Conservation (phyloP, 2,113 vertebrate genomes). For the Rutilus rutilus region DNA sequence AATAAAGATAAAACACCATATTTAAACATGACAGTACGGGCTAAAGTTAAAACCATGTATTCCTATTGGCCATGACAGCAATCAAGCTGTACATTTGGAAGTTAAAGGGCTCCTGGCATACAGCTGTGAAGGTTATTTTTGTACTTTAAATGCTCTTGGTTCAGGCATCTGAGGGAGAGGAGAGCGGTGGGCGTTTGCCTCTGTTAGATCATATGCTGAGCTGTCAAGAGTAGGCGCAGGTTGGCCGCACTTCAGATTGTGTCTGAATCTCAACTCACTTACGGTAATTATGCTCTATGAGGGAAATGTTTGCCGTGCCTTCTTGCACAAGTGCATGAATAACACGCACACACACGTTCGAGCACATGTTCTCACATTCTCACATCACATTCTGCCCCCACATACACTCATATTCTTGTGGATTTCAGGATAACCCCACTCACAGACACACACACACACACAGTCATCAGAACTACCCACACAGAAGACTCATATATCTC, state of each 20-base stretch:
- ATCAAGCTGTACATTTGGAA: background rate
- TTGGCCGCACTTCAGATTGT: slow-evolving; percentile 37
- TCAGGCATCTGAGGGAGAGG: slow-evolving; percentile 26
- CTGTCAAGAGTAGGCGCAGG: slow-evolving; percentile 39
- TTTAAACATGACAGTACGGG: background rate
- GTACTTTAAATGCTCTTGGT: slow-evolving; percentile 27
- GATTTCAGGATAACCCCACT: slow-evolving; percentile 22
- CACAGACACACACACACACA: background rate
- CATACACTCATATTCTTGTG: slow-evolving; percentile 11
- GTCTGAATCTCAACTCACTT: slow-evolving; percentile 37
- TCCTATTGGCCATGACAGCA: background rate
- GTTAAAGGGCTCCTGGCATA: background rate
- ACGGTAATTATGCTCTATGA: slow-evolving; percentile 33
- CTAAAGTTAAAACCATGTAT: background rate
- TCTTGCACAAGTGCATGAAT: slow-evolving; percentile 19
- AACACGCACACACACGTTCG: background rate
- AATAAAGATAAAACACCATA: background rate
- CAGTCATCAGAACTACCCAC: slow-evolving; percentile 1
- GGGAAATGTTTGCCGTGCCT: slow-evolving; percentile 27
- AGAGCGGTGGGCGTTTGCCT: slow-evolving; percentile 33
- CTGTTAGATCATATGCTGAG: slow-evolving; percentile 45
- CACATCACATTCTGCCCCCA: slow-evolving; percentile 36
- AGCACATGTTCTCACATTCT: slow-evolving; percentile 38
- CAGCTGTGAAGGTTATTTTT: slow-evolving; percentile 40
- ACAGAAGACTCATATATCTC: slow-evolving; percentile 12